These are phyloP conservation scores for Scomber japonicus DNA, from an alignment of 2,113 vertebrate genomes.

Conservation along the genomic window DNA sequence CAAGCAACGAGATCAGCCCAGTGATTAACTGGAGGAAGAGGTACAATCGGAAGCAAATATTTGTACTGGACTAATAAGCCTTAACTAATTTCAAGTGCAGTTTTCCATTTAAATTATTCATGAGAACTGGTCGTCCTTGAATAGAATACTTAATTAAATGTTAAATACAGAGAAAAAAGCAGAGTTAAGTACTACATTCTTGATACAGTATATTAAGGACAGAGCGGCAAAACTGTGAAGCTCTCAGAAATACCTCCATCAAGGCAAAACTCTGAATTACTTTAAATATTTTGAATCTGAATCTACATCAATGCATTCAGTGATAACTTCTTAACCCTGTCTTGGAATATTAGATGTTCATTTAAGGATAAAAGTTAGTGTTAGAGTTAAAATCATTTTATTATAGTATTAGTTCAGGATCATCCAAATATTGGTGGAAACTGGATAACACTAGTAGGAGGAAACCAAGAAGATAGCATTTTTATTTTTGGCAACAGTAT, in stretches of 20 bases:
- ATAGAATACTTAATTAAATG: background rate
- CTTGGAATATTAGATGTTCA: background rate
- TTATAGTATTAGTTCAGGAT: background rate
- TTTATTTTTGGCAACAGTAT: no score
- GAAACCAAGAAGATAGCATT: no score
- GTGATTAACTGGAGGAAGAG: conserved; percentile 3
- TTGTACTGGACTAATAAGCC: conserved; percentile 39
- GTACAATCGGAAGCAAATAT: conserved; percentile 22
- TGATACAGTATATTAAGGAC: conserved; percentile 12
- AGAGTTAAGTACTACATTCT: background rate
- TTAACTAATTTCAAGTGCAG: conserved; percentile 33
- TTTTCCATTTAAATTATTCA: conserved; percentile 55
- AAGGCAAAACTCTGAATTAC: background rate
- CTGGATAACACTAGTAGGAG: no score
- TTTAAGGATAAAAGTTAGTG: conserved; percentile 1
- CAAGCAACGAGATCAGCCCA: conserved; percentile 9
- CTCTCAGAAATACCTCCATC: background rate
- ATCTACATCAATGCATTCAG: background rate
- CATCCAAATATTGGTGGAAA: no score
- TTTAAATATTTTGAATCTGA: background rate
- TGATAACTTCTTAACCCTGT: no score
- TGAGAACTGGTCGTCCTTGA: background rate
- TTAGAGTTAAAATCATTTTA: background rate
- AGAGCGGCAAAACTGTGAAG: conserved; percentile 5
- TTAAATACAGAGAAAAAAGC: conserved; percentile 8